These are phyloP conservation scores for Shinisaurus crocodilurus DNA, from an alignment of 2,113 vertebrate species.

Conservation along the genomic window DNA sequence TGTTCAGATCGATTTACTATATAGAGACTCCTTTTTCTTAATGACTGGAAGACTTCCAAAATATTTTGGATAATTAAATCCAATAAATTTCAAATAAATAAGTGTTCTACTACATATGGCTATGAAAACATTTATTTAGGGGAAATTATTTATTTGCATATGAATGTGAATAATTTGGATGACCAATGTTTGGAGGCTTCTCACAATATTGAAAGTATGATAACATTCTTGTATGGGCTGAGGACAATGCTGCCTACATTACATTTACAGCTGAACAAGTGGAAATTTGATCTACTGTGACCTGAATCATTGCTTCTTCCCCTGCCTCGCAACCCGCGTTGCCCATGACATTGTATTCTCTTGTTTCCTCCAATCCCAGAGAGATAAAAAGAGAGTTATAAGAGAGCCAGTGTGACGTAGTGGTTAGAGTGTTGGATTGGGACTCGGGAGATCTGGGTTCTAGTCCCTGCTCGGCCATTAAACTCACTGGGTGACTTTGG, in stretches of 20 bases:
- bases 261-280: background rate
- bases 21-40: background rate
- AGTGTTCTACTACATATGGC: background rate
- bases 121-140: background rate
- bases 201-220: background rate
- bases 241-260: no score
- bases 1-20: background rate
- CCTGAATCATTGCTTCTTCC: fast-evolving
- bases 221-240: no score
- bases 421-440: no score
- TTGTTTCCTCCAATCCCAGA: background rate
- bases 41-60: background rate
- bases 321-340: no score
- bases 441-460: no score
- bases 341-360: fast-evolving
- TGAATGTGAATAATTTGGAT: background rate
- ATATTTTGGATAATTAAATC: background rate
- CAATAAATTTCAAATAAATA: background rate
- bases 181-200: background rate
- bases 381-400: background rate
- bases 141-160: background rate
- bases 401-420: no score
- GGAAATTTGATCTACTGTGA: background rate
- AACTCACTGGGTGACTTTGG: no score
- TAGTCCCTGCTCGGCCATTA: no score